A percentile compares a stretch with the other conserved stretches of the same genome.
Evolutionary conservation across 2,797 vertebrate genomes (phyloP).

Genomic region (Channallabes apus): DNA sequence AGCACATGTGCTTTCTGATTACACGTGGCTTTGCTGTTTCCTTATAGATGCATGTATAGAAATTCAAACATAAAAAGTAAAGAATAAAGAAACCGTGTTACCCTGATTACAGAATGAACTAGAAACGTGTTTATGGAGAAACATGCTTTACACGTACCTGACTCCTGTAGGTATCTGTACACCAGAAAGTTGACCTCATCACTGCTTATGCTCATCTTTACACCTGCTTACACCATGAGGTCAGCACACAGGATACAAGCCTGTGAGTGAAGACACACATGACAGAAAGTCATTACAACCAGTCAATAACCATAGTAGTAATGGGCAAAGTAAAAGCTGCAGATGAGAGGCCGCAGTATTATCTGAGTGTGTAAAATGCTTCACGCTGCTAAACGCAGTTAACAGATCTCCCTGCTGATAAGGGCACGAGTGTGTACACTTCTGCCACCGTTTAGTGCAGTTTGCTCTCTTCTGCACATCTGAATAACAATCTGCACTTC

Average conservation of each 20-base stretch:
- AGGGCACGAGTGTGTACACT: slow-evolving; percentile 42
- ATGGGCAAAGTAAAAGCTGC: slow-evolving; percentile 13
- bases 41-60: not conserved
- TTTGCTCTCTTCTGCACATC: slow-evolving; percentile 50
- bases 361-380: slow-evolving; percentile 20
- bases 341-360: slow-evolving; percentile 19
- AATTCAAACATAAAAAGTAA: not conserved
- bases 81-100: not conserved
- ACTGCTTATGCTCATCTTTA: slow-evolving; percentile 99
- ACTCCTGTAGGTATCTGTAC: slow-evolving; percentile 99
- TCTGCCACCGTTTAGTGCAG: slow-evolving; percentile 59
- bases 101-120: not conserved
- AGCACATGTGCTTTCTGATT: slow-evolving; percentile 10
- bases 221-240: slow-evolving; percentile 99
- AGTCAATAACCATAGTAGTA: slow-evolving; percentile 26
- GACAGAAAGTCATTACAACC: not conserved
- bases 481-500: slow-evolving; percentile 63
- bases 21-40: slow-evolving; percentile 23
- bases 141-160: slow-evolving; percentile 76
- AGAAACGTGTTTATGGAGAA: not conserved
- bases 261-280: slow-evolving; percentile 51
- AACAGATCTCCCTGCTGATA: slow-evolving; percentile 49
- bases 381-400: slow-evolving; percentile 42
- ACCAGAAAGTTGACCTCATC: slow-evolving; percentile 99
- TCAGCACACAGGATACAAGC: slow-evolving; percentile 91